These are phyloP conservation scores for Urocitellus parryii DNA, from an alignment of 2,113 vertebrate species.

Conservation along the genomic window DNA sequence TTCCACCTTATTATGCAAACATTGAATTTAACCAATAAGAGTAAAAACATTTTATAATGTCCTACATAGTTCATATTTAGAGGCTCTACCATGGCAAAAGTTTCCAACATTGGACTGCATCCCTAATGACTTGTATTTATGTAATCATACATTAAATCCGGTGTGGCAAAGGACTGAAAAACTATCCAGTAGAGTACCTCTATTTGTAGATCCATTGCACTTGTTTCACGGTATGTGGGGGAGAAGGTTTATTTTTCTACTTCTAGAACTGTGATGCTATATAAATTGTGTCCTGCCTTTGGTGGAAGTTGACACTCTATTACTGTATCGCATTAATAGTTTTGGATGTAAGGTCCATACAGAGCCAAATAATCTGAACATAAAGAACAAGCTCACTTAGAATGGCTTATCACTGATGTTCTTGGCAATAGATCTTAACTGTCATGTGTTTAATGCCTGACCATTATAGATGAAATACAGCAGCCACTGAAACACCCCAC, in stretches of 20 bases:
- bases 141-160: not conserved
- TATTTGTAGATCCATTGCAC: not conserved
- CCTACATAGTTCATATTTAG: not conserved
- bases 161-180: not conserved
- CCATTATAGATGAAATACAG: slow-evolving; percentile 44
- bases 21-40: not conserved
- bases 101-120: not conserved
- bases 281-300: not conserved
- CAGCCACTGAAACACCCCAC: not conserved
- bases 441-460: slow-evolving; percentile 47
- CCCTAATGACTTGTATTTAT: not conserved
- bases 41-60: not conserved
- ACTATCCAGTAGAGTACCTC: not conserved
- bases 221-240: not conserved
- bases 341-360: not conserved
- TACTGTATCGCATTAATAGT: not conserved
- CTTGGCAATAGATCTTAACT: slow-evolving; percentile 22
- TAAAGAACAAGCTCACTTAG: not conserved
- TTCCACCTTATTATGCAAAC: slow-evolving; percentile 26
- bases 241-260: not conserved
- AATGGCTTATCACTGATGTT: slow-evolving; percentile 17
- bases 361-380: not conserved
- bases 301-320: not conserved
- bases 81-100: not conserved
- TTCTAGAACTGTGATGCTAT: not conserved